Percentiles rank a stretch among this genome's conserved stretches.
These are phyloP conservation scores for Coregonus sp. DNA, from an alignment of 2,797 vertebrate genomes.

Conservation along the genomic window DNA sequence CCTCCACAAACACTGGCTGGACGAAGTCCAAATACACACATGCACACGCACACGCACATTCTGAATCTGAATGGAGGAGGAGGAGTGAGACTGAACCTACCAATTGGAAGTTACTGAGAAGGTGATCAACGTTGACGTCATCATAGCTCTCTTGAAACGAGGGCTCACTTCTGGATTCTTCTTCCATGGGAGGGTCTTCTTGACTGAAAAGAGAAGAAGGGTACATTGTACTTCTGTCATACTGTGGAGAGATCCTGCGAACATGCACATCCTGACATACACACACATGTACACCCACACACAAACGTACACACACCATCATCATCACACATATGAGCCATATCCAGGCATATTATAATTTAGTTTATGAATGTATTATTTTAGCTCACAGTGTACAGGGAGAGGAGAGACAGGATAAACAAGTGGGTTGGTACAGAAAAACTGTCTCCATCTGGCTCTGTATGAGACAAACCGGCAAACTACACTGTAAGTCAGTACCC, in stretches of 20 bases:
- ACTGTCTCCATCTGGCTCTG: too few relatives aligned
- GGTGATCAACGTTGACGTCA: conserved; percentile 78
- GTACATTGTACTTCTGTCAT: not conserved
- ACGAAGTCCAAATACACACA: not conserved
- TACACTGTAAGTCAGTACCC: too few relatives aligned
- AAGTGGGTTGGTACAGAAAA: too few relatives aligned
- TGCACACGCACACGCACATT: not conserved
- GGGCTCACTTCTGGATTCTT: conserved; percentile 82
- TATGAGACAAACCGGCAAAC: too few relatives aligned
- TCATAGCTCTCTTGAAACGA: conserved; percentile 86
- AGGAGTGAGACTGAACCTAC: conserved; percentile 68
- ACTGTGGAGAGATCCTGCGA: not conserved
- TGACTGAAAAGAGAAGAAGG: conserved; percentile 64
- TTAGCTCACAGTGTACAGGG: too few relatives aligned
- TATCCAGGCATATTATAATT: not conserved
- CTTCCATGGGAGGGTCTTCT: conserved; percentile 80
- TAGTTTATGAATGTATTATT: too few relatives aligned
- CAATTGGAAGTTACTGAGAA: conserved; percentile 83
- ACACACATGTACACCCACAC: conserved; percentile 5
- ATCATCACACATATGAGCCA: not conserved
- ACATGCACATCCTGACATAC: not conserved
- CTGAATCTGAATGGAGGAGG: not conserved
- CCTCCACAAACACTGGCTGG: not conserved
- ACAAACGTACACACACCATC: not conserved
- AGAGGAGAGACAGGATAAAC: too few relatives aligned